Percentiles rank a stretch among this genome's conserved stretches.
phyloP scores from a whole-genome alignment of 2,113 vertebrate genomes.

The Strix uralensis region DNA sequence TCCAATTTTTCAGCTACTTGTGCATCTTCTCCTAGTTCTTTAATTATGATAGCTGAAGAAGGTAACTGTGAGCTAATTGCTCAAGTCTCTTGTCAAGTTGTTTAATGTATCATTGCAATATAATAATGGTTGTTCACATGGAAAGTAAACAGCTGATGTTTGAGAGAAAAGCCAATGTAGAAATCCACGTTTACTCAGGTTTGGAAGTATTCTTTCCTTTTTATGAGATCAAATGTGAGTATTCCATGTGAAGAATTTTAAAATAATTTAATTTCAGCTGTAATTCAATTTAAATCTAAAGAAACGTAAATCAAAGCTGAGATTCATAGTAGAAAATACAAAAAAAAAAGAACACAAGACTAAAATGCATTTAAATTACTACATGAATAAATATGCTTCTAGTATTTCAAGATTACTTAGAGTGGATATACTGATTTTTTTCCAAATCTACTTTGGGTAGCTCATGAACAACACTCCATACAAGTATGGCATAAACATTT shows the following conservation, averaged over 20 bases:
- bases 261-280: not conserved
- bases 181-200: not conserved
- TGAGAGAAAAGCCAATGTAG: not conserved
- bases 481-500: not conserved
- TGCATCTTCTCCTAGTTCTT: not conserved
- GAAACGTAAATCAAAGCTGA: not conserved
- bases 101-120: not conserved
- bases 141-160: constrained; percentile 21
- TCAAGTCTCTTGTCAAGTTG: not conserved
- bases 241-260: not conserved
- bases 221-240: not conserved
- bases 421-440: not conserved
- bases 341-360: not conserved
- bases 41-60: not conserved
- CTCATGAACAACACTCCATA: accelerated
- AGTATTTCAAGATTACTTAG: not conserved
- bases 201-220: not conserved
- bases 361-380: not conserved
- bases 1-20: not conserved
- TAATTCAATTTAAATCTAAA: not conserved
- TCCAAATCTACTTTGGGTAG: not conserved
- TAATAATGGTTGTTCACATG: not conserved
- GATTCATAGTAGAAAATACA: not conserved
- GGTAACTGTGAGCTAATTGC: not conserved
- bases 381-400: not conserved